Evolutionary conservation across 1,140 invertebrate species (phyloP), one percentile per base, ranked within the genome.

Genomic region (Oedothorax gibbosus): DNA sequence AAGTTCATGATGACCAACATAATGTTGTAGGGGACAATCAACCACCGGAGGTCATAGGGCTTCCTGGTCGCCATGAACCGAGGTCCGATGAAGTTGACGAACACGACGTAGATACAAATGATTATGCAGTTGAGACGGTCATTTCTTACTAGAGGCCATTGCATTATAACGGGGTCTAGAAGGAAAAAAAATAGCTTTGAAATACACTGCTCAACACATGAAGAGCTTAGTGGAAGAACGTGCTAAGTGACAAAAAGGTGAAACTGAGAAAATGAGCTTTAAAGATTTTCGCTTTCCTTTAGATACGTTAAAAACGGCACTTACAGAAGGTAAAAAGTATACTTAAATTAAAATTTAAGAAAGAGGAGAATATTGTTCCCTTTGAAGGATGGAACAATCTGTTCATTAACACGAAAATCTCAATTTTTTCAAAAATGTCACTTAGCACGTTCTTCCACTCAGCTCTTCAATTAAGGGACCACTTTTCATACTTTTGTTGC

Each of bases 1-100:
- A 88, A 89, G 56, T 89, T 90, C 49, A 90, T 79, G 8, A 87
- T 64, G 35, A 91, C 90, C 88, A 91, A 90, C 10, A 86, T 86
- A 57, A 91, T 78, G 84, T 91, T 91, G 86, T 91, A 91, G 5
- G 89, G 87, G 18, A 91, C 53, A 69, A 91, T 87, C 10, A 90
- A 21, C 50, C 88, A 88, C 64, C 88, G 87, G 65, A 91, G 66
- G 66, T 91, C 88, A 14, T 89, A 82, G 65, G 91, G 89, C 86
- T 91, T 88, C 49, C 90, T 87, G 64, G 90, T 84, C 12, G 87
- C 87, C 91, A 91, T 91, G 62, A 90, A 86, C 14, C 86, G 73
- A 8, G 91, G 91, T 49, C 91, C 90, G 53, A 88, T 53, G n/a
- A 64, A 49, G 12, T 73, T 84, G 12, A 88, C 86, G 35, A 88